Base-by-base conservation (phyloP, 2,888 invertebrate genomes). In the Malthinus seriepunctatus region DNA sequence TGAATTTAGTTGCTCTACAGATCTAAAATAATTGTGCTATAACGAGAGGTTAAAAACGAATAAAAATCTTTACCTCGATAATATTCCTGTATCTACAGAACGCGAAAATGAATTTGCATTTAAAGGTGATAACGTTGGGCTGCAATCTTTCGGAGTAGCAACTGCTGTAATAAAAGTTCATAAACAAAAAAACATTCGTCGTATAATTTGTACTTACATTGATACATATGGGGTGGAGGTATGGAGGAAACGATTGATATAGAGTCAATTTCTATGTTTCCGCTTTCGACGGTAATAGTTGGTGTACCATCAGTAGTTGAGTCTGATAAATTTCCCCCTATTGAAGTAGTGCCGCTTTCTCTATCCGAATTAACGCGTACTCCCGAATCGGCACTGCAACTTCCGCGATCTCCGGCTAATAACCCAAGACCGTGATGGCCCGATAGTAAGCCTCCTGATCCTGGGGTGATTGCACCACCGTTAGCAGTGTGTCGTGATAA, bases 351-450 rank as follows among this genome's bases (percentile, higher is more conserved):
- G 9, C 90, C 90, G 69, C 88, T 88, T 71, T 89, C 89, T 32
- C 88, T 80, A 75, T 93, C 93, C 70, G 92, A 92, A 77, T 90
- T 91, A 73, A 90, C 88, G 71, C 93, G 83, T 11, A 93, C 89
- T 4, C 92, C 93, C 15, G 92, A 92, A 77, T 93, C 93, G 9
- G 92, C 92, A 71, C 91, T 91, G 80, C 91, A 91, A 71, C 91
- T 91, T 62, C 91, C 91, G 38, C 92, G 82, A 75, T 92, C 92
- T 1, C 86, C 86, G 0, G 83, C 82, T 71, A 71, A 73, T 65
- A 76, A 73, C n/a, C 76, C 80, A 67, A 78, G 74, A 33, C 83
- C 85, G 15, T 81, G 84, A 38, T 78, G 73, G 63, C 79, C 72
- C 62, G 76, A 70, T 48, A 85, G 76, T 57, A 84, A 75, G 47